These are phyloP conservation scores for Emydoidea blandingii DNA, from an alignment of 2,797 vertebrate genomes.

Conservation along the genomic window DNA sequence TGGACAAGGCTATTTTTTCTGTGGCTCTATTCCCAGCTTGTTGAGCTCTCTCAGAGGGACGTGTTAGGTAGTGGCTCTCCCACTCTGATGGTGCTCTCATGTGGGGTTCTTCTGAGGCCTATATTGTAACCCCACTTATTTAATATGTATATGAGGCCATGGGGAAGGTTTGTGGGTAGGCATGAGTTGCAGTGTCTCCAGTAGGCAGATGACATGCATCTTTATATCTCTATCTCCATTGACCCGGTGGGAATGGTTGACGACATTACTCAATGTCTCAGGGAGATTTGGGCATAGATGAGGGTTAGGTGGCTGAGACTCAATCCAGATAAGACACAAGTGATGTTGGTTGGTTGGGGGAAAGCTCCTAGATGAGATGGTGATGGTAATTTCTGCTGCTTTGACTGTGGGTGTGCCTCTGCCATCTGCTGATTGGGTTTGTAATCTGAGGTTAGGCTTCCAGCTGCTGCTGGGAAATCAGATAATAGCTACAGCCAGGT, in stretches of 20 bases:
- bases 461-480: not conserved
- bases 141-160: accelerated
- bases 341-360: not conserved
- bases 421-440: not conserved
- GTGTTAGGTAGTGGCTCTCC: not conserved
- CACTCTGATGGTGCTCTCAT: not conserved
- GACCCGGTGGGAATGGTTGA: not conserved
- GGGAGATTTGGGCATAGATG: not conserved
- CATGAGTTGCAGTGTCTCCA: not conserved
- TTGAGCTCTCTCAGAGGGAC: not conserved
- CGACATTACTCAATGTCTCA: not conserved
- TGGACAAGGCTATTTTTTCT: not conserved
- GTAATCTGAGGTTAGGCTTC: not conserved
- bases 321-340: not conserved
- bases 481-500: not conserved
- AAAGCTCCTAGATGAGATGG: not conserved
- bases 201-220: not conserved
- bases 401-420: not conserved
- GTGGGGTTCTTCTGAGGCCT: not conserved
- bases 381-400: not conserved
- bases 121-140: not conserved
- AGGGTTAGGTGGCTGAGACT: not conserved
- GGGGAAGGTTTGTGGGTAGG: not conserved
- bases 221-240: not conserved
- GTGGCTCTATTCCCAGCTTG: not conserved